Evolutionary conservation across 2,888 invertebrate species (phyloP).

Genomic region (Caenorhabditis sp.): DNA sequence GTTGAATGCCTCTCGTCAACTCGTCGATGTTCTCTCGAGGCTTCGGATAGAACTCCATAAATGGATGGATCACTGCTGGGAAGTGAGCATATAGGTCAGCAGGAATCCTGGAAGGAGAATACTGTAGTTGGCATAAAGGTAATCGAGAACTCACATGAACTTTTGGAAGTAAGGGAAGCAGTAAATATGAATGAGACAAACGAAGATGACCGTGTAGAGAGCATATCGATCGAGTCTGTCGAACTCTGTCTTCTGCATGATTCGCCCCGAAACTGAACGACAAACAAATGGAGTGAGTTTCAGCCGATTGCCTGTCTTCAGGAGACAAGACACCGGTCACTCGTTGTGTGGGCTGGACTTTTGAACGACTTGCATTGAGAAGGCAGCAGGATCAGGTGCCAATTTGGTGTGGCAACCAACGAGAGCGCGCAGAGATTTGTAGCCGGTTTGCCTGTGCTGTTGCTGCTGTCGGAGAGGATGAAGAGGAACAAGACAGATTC

Average conservation of each 20-base stretch:
- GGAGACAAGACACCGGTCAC: neutral
- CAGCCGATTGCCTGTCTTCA: neutral
- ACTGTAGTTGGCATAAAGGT: too few relatives aligned
- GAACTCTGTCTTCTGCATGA: conserved; percentile 3
- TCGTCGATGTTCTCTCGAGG: conserved; percentile 23
- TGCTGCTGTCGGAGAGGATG: too few relatives aligned
- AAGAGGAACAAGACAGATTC: neutral
- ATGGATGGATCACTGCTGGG: conserved; percentile 22
- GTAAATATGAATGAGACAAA: neutral
- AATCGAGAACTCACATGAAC: conserved; percentile 1
- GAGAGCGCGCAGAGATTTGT: neutral
- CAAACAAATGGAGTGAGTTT: neutral
- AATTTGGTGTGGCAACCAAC: neutral
- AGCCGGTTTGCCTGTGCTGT: neutral
- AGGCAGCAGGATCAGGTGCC: neutral
- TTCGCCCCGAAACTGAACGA: neutral
- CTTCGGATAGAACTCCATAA: conserved; percentile 4
- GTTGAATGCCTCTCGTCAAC: conserved; percentile 19
- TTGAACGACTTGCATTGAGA: neutral
- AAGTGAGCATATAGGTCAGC: conserved; percentile 29
- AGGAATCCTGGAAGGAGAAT: conserved; percentile 25
- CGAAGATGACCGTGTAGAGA: neutral
- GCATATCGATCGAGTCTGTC: neutral
- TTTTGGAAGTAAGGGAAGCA: neutral
- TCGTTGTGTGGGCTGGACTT: neutral